These are phyloP conservation scores for Semaprochilodus insignis DNA, from an alignment of 2,797 vertebrate genomes.

Conservation along the genomic window DNA sequence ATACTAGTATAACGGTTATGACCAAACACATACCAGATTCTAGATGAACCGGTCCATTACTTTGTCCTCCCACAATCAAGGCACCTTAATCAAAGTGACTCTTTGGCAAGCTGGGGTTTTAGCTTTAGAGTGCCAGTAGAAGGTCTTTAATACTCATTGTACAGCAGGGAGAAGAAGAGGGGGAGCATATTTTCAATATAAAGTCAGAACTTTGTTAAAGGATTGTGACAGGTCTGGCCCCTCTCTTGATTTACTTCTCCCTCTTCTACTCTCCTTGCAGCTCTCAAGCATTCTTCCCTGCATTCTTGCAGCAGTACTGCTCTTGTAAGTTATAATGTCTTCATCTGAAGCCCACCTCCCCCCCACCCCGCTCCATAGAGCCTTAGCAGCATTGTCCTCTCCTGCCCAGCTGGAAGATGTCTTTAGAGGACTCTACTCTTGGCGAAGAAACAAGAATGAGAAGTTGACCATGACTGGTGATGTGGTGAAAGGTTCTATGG, in stretches of 20 bases:
- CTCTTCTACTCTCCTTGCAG: slow-evolving; percentile 16
- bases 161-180: not conserved
- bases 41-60: too few species aligned
- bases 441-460: not conserved
- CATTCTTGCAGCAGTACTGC: slow-evolving; percentile 39
- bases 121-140: slow-evolving; percentile 8
- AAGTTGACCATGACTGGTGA: too few species aligned
- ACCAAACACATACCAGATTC: too few species aligned
- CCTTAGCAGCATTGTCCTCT: slow-evolving; percentile 2
- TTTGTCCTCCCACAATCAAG: not conserved
- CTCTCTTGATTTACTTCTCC: slow-evolving; percentile 48
- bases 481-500: too few species aligned
- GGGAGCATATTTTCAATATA: slow-evolving; percentile 16
- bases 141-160: slow-evolving; percentile 29
- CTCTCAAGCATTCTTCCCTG: slow-evolving; percentile 36
- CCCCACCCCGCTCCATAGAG: not conserved
- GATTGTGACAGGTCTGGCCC: slow-evolving; percentile 31
- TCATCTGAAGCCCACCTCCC: not conserved
- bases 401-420: not conserved
- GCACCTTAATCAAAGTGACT: slow-evolving; percentile 12
- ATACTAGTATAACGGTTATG: too few species aligned
- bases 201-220: slow-evolving; percentile 9
- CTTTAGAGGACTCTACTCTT: slow-evolving; percentile 6
- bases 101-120: slow-evolving; percentile 21
- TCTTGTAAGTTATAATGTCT: slow-evolving; percentile 27